Conservation (phyloP, 2,113 vertebrate genomes). For the Perccottus glenii region DNA sequence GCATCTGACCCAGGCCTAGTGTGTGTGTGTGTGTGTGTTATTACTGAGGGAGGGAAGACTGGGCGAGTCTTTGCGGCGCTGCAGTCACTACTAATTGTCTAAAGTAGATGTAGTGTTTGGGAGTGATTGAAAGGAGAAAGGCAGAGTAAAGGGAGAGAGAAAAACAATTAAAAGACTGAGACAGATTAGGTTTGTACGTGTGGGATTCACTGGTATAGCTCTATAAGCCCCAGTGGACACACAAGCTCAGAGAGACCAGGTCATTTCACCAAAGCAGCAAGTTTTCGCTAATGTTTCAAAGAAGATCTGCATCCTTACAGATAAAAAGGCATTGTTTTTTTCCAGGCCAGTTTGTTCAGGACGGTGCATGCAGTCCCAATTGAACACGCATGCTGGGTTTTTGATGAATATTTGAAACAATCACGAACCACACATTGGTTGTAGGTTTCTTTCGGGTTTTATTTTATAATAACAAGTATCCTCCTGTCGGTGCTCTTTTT, state of each 20-base stretch:
- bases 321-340: too few relatives aligned
- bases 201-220: constrained; percentile 21
- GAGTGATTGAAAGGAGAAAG: constrained; percentile 35
- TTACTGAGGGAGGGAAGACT: constrained; percentile 19
- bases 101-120: constrained; percentile 52
- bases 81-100: constrained; percentile 58
- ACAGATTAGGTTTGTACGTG: constrained; percentile 36
- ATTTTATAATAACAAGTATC: too few relatives aligned
- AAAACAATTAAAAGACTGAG: constrained; percentile 52
- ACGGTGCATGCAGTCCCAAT: too few relatives aligned
- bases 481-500: too few relatives aligned
- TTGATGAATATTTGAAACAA: too few relatives aligned
- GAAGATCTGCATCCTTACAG: too few relatives aligned
- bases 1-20: constrained; percentile 17
- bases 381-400: too few relatives aligned
- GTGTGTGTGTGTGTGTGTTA: background rate
- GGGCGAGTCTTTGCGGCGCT: constrained; percentile 21
- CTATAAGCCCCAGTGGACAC: constrained; percentile 9
- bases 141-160: constrained; percentile 1
- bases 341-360: too few relatives aligned
- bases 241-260: background rate
- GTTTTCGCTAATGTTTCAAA: background rate
- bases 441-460: background rate
- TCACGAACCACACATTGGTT: too few relatives aligned
- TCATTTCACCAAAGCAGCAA: background rate